Base-by-base conservation (phyloP, 2,797 vertebrate genomes). In the Nannoperca australis region DNA sequence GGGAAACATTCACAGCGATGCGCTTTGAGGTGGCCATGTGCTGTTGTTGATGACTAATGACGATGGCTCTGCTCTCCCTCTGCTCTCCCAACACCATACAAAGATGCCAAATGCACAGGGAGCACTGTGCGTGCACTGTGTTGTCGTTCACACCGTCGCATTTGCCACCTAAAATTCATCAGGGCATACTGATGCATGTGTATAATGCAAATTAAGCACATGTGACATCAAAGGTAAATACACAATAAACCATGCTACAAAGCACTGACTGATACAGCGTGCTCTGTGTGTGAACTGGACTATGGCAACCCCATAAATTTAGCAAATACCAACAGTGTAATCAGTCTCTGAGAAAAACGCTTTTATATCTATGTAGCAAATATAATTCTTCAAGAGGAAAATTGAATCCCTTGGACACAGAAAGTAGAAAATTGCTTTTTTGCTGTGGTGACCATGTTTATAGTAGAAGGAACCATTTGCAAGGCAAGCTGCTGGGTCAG, bases 301-400 rank as follows among this genome's bases (percentile, higher is more conserved):
- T 36, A 51, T 22, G 8, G 40, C 20, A 20, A 50, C 47, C 42
- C 30, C 30, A 63, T 73, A 74, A 73, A 76, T n/a, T 69, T 42
- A 60, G 67, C 50, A 84, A 83, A 84, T 54, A 70, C 50, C 72
- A 79, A 78, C 66, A 69, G 42, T 44, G 55, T 67, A 79, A 81
- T 86, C 80, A 71, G 67, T 79, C 59, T 67, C 40, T 20, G 59
- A 82, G 85, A 61, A 63, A 38, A 73, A 74, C 83, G 64, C 76
- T 68, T 69, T 82, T 85, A 83, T 78, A 88, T 88, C 59, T 77
- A 24, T 80, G 76, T 18, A 69, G 82, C 77, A 70, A 87, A 88
- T 83, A 78, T 78, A 85, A 83, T 86, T 91, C 70, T 75, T 85
- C 85, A 86, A 83, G 78, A 85, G 75, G 80, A 87, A 90, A 91